phyloP scores from a whole-genome alignment of 2,888 invertebrate genomes.

The Teleogryllus oceanicus region DNA sequence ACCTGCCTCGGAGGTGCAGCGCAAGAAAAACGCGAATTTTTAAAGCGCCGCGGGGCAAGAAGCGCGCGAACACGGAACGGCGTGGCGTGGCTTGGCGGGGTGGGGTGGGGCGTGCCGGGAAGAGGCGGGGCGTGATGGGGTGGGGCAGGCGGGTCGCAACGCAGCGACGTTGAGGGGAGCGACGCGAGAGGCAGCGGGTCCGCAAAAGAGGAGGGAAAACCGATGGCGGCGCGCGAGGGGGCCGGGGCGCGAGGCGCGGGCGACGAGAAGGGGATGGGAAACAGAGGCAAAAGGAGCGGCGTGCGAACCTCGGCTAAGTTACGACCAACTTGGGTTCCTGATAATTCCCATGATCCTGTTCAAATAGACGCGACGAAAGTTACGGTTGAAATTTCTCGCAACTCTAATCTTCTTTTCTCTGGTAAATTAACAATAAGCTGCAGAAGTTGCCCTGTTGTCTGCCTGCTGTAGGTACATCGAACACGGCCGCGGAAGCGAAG shows the following conservation, averaged over 20 bases:
- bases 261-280: background rate
- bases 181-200: background rate
- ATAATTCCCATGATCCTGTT: slow-evolving; percentile 18
- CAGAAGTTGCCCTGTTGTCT: slow-evolving; percentile 1
- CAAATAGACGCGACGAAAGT: slow-evolving; percentile 18
- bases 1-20: background rate
- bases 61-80: background rate
- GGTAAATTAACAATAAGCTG: slow-evolving; percentile 18
- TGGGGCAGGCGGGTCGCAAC: background rate
- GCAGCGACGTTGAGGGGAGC: background rate
- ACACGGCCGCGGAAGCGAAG: background rate
- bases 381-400: slow-evolving; percentile 3
- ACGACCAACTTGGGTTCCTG: slow-evolving; percentile 18
- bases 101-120: no score
- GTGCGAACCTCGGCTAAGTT: background rate
- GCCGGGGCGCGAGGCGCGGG: background rate
- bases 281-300: background rate
- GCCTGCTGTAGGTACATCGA: slow-evolving; percentile 4
- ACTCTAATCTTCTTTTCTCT: slow-evolving; percentile 4
- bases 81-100: background rate
- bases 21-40: background rate
- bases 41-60: background rate
- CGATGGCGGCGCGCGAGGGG: background rate
- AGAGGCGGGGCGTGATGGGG: background rate
- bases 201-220: no score